phyloP scores from a whole-genome alignment of 2,797 vertebrate species.

The Epinephelus malabaricus region DNA sequence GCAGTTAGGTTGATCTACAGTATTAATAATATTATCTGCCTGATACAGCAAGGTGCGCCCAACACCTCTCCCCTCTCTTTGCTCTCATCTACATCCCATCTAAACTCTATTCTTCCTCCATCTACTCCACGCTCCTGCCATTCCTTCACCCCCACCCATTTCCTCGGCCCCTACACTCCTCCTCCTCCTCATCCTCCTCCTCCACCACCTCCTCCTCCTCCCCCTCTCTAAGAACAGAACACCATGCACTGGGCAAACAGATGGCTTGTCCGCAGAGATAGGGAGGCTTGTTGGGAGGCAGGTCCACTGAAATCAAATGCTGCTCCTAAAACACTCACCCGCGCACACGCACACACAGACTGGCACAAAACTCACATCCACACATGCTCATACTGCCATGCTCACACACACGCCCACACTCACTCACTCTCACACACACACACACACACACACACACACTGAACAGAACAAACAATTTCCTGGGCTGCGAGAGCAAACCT shows the following conservation, averaged over 20 bases:
- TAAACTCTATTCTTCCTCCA: constrained; percentile 50
- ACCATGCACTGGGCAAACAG: constrained; percentile 86
- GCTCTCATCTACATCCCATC: constrained; percentile 38
- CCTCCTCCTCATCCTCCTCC: constrained; percentile 29
- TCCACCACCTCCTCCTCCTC: constrained; percentile 48
- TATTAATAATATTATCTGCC: constrained; percentile 55
- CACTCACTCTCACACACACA: constrained; percentile 31
- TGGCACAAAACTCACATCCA: constrained; percentile 54
- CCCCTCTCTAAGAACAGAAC: constrained; percentile 82
- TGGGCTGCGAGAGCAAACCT: constrained; percentile 78
- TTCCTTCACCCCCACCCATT: constrained; percentile 61
- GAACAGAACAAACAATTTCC: constrained; percentile 85
- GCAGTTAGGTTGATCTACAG: constrained; percentile 62
- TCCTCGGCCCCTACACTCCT: constrained; percentile 50
- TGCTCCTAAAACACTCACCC: constrained; percentile 78
- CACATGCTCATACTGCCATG: constrained; percentile 66
- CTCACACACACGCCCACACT: constrained; percentile 35
- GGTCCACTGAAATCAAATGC: constrained; percentile 86
- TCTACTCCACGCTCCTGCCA: constrained; percentile 49
- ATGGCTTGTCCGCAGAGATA: constrained; percentile 88
- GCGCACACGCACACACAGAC: constrained; percentile 47
- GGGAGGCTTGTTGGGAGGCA: constrained; percentile 85
- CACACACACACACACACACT: constrained; percentile 46
- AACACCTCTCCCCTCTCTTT: constrained; percentile 40
- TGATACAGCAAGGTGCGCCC: constrained; percentile 43